A percentile compares a stretch with the other conserved stretches of the same genome.
These are phyloP conservation scores for Cordylochernes scorpioides DNA, from an alignment of 2,888 invertebrate genomes.

Conservation along the genomic window DNA sequence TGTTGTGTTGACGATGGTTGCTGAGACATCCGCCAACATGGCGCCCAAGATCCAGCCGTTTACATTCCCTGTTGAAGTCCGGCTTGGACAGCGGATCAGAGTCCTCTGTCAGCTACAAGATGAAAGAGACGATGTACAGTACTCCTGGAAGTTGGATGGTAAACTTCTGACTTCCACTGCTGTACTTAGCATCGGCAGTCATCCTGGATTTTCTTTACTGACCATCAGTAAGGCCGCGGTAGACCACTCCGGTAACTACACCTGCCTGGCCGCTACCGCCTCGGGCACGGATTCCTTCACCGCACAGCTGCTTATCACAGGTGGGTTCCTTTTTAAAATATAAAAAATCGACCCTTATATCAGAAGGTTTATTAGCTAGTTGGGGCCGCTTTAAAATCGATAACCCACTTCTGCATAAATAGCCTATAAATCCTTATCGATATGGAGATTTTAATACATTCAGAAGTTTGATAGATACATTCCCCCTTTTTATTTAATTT, in stretches of 20 bases:
- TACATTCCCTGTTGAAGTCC: constrained; percentile 4
- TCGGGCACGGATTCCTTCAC: constrained; percentile 10
- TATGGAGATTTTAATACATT: no score
- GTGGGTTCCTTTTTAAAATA: constrained; percentile 6
- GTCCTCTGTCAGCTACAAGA: constrained; percentile 3
- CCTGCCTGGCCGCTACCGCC: constrained; percentile 12
- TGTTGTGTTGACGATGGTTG: no score
- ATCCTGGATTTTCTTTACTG: constrained; percentile 9
- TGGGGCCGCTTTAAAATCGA: no score
- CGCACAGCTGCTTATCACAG: constrained; percentile 11
- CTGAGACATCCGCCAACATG: no score
- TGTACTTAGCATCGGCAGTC: constrained; percentile 8
- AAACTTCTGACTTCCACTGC: constrained; percentile 4
- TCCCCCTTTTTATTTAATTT: no score
- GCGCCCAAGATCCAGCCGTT: constrained; percentile 7
- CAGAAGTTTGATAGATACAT: no score
- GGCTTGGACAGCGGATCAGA: constrained; percentile 7
- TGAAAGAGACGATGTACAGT: constrained; percentile 6
- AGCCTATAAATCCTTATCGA: no score
- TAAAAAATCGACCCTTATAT: no score
- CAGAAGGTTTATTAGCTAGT: no score
- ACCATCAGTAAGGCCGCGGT: no score
- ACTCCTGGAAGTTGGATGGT: constrained; percentile 6
- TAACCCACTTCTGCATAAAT: no score
- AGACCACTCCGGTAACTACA: no score